Percentiles rank a stretch among this genome's conserved stretches.
These are phyloP conservation scores for Wasmannia auropunctata DNA, from an alignment of 1,140 invertebrate species.

Conservation along the genomic window DNA sequence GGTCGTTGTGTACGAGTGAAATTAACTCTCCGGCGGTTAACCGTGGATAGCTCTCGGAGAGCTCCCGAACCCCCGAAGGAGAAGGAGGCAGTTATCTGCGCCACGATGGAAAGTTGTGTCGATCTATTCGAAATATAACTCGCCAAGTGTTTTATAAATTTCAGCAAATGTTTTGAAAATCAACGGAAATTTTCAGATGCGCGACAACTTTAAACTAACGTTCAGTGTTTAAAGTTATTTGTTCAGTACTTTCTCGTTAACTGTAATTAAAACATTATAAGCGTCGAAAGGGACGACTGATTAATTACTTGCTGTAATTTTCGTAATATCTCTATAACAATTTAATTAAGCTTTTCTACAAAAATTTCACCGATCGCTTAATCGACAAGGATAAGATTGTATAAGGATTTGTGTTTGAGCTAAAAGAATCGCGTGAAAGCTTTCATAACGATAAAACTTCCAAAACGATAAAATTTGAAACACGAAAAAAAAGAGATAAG, in stretches of 20 bases:
- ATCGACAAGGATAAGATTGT: not conserved
- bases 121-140: constrained; percentile 51
- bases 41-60: constrained; percentile 20
- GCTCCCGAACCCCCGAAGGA: not conserved
- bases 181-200: constrained; percentile 6
- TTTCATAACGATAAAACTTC: not conserved
- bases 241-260: constrained; percentile 3
- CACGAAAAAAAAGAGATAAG: not conserved
- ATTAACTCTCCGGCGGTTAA: constrained; percentile 47
- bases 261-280: constrained; percentile 18
- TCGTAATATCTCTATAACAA: not conserved
- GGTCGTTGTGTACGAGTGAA: not conserved
- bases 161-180: no score
- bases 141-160: constrained; percentile 43
- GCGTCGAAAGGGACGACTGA: not conserved
- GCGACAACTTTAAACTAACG: not conserved
- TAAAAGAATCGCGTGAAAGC: not conserved
- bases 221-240: no score
- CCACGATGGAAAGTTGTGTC: constrained; percentile 18
- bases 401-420: not conserved
- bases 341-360: not conserved
- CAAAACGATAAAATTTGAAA: not conserved
- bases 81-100: constrained; percentile 7
- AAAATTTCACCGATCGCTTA: not conserved
- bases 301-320: constrained; percentile 24